These are phyloP conservation scores for Drepana arcuata DNA, from an alignment of 1,140 invertebrate genomes.

Conservation along the genomic window DNA sequence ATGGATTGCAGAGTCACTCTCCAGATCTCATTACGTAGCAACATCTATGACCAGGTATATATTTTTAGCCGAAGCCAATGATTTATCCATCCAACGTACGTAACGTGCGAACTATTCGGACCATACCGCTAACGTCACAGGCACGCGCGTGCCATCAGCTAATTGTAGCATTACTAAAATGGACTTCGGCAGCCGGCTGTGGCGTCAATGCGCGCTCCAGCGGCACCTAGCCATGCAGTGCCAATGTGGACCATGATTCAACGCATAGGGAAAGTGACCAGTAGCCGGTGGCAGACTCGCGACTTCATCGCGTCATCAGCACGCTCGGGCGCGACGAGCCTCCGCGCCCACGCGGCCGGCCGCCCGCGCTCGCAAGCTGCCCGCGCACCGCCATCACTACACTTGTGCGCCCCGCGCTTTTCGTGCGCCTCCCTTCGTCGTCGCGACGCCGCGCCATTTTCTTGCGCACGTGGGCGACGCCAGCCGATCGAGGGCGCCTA, in stretches of 20 bases:
- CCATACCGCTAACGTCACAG: constrained; percentile 52
- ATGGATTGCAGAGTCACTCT: constrained; percentile 13
- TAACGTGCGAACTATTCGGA: constrained; percentile 46
- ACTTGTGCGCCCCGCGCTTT: constrained; percentile 51
- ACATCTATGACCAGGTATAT: constrained; percentile 34
- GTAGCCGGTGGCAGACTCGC: constrained; percentile 24
- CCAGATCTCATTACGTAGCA: constrained; percentile 29
- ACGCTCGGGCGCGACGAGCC: constrained; percentile 41
- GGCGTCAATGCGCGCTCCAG: constrained; percentile 13
- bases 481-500: constrained; percentile 46
- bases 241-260: constrained; percentile 59
- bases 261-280: constrained; percentile 40
- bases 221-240: constrained; percentile 16
- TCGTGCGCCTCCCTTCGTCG: constrained; percentile 55
- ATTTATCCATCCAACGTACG: constrained; percentile 50
- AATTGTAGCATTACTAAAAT: constrained; percentile 65
- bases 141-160: constrained; percentile 46
- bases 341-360: constrained; percentile 45
- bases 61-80: constrained; percentile 51
- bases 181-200: constrained; percentile 32
- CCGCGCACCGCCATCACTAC: constrained; percentile 40
- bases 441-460: constrained; percentile 65
- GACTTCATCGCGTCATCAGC: constrained; percentile 17
- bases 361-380: constrained; percentile 26
- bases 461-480: constrained; percentile 64